A percentile compares a stretch with the other conserved stretches of the same genome.
Evolutionary conservation across 2,888 invertebrate genomes (phyloP).

Genomic region (Philereme transversata): DNA sequence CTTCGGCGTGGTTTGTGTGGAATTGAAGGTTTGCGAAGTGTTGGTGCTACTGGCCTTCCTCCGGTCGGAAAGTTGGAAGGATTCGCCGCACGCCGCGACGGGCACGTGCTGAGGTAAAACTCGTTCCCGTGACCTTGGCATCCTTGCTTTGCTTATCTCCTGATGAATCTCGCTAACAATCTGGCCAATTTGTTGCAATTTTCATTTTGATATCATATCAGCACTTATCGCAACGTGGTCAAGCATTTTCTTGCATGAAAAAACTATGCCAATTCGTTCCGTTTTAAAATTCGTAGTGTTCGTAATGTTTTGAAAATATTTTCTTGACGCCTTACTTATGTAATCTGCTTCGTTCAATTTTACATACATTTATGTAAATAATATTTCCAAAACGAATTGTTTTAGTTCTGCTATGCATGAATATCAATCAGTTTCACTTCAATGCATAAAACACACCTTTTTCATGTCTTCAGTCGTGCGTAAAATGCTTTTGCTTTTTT

Average conservation of each 20-base stretch:
- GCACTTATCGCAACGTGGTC: conserved; percentile 31
- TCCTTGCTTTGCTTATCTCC: conserved; percentile 50
- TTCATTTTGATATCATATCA: conserved; percentile 28
- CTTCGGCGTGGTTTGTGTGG: conserved; percentile 60
- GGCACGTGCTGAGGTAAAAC: conserved; percentile 73
- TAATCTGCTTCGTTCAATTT: background rate
- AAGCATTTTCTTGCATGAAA: conserved; percentile 34
- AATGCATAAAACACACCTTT: conserved; percentile 10
- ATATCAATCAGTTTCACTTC: conserved; percentile 18
- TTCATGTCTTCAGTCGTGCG: conserved; percentile 13
- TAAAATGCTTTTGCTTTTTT: conserved; percentile 14
- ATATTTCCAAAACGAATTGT: conserved; percentile 19
- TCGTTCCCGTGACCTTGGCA: conserved; percentile 56
- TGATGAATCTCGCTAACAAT: conserved; percentile 34
- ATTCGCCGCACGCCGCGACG: conserved; percentile 47
- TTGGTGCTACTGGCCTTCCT: conserved; percentile 45
- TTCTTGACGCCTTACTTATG: background rate
- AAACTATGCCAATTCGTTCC: conserved; percentile 10
- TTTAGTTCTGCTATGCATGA: conserved; percentile 26
- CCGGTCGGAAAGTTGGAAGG: conserved; percentile 44
- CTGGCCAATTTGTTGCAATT: conserved; percentile 34
- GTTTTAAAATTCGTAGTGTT: background rate
- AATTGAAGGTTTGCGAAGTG: conserved; percentile 56
- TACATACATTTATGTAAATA: background rate
- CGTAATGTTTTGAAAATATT: conserved; percentile 14